A percentile compares a stretch with the other conserved stretches of the same genome.
These are phyloP conservation scores for Phylloscopus trochilus DNA, from an alignment of 2,113 vertebrate genomes.

Conservation along the genomic window DNA sequence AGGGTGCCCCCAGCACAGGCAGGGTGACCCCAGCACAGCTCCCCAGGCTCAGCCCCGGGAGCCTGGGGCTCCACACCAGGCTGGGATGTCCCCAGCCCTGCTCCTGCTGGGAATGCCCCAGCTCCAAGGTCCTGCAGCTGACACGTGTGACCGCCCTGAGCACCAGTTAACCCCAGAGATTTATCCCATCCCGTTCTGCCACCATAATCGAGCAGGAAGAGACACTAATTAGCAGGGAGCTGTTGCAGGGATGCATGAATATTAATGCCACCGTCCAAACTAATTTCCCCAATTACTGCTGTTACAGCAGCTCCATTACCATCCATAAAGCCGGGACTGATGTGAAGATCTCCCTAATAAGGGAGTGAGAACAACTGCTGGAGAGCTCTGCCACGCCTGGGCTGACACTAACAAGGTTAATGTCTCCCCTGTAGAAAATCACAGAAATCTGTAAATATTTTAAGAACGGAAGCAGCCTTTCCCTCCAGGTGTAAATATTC, in stretches of 20 bases:
- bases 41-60: fast-evolving
- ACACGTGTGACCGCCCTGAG: neutral
- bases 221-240: constrained; percentile 33
- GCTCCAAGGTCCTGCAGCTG: fast-evolving
- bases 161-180: neutral
- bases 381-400: neutral
- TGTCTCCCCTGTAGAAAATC: neutral
- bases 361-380: neutral
- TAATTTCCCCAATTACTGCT: constrained; percentile 59
- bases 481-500: neutral
- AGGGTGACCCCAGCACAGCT: neutral
- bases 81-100: neutral
- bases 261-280: constrained; percentile 55
- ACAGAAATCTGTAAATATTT: neutral
- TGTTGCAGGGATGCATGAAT: constrained; percentile 51
- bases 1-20: neutral
- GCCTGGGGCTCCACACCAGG: fast-evolving
- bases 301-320: constrained; percentile 41
- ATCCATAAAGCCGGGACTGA: constrained; percentile 24
- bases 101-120: fast-evolving
- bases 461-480: neutral
- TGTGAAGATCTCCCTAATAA: neutral
- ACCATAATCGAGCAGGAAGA: neutral
- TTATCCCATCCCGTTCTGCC: neutral
- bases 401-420: neutral